Conservation (phyloP, 2,888 invertebrate species). For the Rhorus exstirpatorius region DNA sequence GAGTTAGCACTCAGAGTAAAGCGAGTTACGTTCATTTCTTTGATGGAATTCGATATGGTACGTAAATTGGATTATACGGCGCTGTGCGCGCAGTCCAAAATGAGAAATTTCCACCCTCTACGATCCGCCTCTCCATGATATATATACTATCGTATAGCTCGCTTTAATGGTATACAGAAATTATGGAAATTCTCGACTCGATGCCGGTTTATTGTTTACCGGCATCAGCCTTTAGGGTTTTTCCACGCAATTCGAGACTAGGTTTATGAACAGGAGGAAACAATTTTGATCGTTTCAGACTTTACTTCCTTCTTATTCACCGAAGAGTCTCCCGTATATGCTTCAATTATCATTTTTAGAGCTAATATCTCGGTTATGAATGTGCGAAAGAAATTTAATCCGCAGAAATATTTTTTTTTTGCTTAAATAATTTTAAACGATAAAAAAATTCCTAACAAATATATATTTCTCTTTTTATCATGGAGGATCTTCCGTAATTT, state of each 20-base stretch:
- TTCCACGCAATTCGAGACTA: neutral
- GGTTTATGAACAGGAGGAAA: neutral
- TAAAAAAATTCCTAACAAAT: too few species aligned
- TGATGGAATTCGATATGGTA: constrained; percentile 20
- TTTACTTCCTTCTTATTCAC: neutral
- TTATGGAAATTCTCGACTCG: constrained; percentile 57
- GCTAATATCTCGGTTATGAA: too few species aligned
- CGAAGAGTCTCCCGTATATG: too few species aligned
- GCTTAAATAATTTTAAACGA: too few species aligned
- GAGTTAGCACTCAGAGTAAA: neutral
- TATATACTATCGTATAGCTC: constrained; percentile 10
- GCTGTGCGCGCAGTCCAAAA: constrained; percentile 48
- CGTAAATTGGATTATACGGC: constrained; percentile 60
- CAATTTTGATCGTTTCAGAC: neutral
- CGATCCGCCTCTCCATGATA: neutral
- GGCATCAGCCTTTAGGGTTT: constrained; percentile 16
- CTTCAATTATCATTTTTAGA: too few species aligned
- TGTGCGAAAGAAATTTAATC: too few species aligned
- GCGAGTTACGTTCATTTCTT: constrained; percentile 22
- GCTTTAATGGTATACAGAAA: constrained; percentile 43
- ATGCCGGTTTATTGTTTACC: constrained; percentile 45
- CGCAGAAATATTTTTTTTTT: too few species aligned
- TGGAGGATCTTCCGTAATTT: too few species aligned
- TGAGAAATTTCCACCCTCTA: constrained; percentile 44
- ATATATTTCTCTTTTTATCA: too few species aligned